Evolutionary conservation across 2,888 invertebrate species (phyloP), one percentile per base, ranked within the genome.

Genomic region (Ceriagrion tenellum): DNA sequence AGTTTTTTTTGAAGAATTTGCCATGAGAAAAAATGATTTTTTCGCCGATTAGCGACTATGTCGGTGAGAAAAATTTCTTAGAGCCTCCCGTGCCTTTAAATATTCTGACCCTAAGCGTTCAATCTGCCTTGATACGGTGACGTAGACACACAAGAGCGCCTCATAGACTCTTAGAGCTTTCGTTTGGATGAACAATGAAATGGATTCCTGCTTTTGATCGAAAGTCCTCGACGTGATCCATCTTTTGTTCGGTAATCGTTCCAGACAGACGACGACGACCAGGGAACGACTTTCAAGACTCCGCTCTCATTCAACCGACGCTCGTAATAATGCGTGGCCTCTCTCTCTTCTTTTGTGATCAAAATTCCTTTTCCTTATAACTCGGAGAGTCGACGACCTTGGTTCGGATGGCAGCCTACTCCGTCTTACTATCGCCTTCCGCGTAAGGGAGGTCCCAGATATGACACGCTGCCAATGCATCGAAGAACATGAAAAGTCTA

Each of bases 191-290:
- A 81, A 81, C 81, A 81, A 81, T 81, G 18, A 20, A 16, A 81
- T 0, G 35, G 81, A 81, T 81, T 81, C 35, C 81, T 35, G 81
- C 81, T 81, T 81, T 35, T 81, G 81, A 81, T 81, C 81, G 81
- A 81, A 81, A 81, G 81, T 18, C 81, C 81, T 81, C 81, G 81
- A 81, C 35, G 35, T 35, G 16, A 81, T 81, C 81, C 81, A 81
- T 81, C 81, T 81, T 81, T 81, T 81, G 81, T 81, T 81, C 81
- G 35, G 30, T 35, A 81, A 81, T 81, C 35, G 81, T 81, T 81
- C n/a, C 35, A n/a, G 30, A 81, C n/a, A 23, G n/a, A 69, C 59
- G n/a, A n/a, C 81, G 81, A 35, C 12, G 81, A 12, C 16, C 26
- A 30, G 81, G 20, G 26, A 69, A 69, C n/a, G 69, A 69, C 69